phyloP scores from a whole-genome alignment of 2,888 invertebrate genomes.

The Ditylenchus weischeri region DNA sequence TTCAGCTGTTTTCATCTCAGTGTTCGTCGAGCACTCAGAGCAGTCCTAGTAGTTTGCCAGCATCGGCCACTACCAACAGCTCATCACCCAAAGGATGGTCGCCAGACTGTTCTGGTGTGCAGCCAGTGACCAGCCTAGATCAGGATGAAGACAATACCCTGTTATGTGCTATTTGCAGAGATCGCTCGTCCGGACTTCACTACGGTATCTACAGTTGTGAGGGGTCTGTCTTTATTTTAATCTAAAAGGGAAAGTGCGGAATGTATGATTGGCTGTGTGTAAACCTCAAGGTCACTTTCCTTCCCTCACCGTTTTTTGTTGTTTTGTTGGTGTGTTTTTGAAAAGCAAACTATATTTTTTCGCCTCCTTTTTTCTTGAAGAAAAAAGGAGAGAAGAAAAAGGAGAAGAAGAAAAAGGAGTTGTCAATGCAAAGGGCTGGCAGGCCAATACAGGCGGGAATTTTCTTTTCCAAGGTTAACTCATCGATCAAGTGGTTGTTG shows the following conservation, averaged over 20 bases:
- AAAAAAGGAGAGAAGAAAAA: slow-evolving; percentile 3
- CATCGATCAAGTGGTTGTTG: not conserved
- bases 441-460: not conserved
- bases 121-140: not conserved
- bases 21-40: slow-evolving; percentile 8
- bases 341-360: not conserved
- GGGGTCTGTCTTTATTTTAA: slow-evolving; percentile 67
- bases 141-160: slow-evolving; percentile 19
- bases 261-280: not conserved
- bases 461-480: slow-evolving; percentile 7
- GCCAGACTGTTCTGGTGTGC: not conserved
- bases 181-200: slow-evolving; percentile 93
- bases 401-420: slow-evolving; percentile 1
- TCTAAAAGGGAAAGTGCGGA: slow-evolving; percentile 3
- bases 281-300: slow-evolving; percentile 1
- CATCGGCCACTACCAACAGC: not conserved
- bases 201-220: slow-evolving; percentile 99
- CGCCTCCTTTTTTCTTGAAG: not conserved
- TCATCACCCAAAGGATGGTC: slow-evolving; percentile 1
- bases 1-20: slow-evolving; percentile 7
- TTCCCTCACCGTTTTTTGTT: not conserved
- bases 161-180: slow-evolving; percentile 94
- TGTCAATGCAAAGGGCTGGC: slow-evolving; percentile 8
- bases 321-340: slow-evolving; percentile 8
- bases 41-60: slow-evolving; percentile 10